These are phyloP conservation scores for Zoanthus sansibaricus DNA, from an alignment of 92 coral and sea anemone genomes.

Conservation along the genomic window DNA sequence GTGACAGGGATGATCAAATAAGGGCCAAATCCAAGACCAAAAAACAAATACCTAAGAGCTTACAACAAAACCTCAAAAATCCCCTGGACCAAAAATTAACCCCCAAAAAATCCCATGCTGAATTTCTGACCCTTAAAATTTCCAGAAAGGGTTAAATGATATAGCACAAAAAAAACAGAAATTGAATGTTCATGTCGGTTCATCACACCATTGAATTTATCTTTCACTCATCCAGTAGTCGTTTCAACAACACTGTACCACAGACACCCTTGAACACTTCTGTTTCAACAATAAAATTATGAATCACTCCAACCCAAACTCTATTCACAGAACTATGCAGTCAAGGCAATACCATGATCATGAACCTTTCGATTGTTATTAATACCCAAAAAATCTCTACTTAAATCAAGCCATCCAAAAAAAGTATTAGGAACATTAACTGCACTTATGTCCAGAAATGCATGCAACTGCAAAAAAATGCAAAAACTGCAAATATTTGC, in stretches of 20 bases:
- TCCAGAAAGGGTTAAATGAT: conserved; percentile 49
- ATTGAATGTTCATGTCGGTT: conserved; percentile 36
- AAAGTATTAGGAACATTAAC: conserved; percentile 20
- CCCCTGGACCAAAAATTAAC: conserved; percentile 10
- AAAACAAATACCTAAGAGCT: neutral
- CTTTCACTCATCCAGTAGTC: conserved; percentile 41
- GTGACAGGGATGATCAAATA: conserved; percentile 10
- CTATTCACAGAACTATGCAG: conserved; percentile 46
- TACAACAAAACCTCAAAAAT: neutral
- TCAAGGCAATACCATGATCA: conserved; percentile 44
- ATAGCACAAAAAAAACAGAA: conserved; percentile 36
- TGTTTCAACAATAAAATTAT: conserved; percentile 50
- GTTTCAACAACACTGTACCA: conserved; percentile 46
- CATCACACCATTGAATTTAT: conserved; percentile 36
- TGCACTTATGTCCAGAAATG: neutral
- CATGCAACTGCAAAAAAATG: neutral
- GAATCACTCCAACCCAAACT: conserved; percentile 39
- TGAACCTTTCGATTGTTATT: conserved; percentile 41
- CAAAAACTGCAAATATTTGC: neutral
- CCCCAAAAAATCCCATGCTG: conserved; percentile 44
- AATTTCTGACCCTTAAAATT: conserved; percentile 45
- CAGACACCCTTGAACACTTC: conserved; percentile 50
- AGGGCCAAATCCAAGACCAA: neutral
- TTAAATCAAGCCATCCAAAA: conserved; percentile 27
- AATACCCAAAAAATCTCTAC: conserved; percentile 33